A percentile compares a stretch with the other conserved stretches of the same genome.
phyloP scores from a whole-genome alignment of 2,113 vertebrate species.

The Strigops habroptila region DNA sequence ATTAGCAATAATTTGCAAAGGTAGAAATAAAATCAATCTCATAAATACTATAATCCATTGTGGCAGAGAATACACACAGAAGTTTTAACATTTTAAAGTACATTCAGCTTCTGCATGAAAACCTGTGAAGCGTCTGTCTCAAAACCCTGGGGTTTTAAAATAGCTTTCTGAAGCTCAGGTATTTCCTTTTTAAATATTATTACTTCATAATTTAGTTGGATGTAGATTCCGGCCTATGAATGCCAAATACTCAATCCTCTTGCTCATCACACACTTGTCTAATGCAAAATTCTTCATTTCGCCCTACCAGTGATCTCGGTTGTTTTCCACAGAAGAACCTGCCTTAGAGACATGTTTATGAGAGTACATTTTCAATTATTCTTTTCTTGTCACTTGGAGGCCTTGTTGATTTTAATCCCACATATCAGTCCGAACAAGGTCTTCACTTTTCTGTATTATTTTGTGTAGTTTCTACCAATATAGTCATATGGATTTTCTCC shows the following conservation, averaged over 20 bases:
- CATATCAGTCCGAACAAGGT: not conserved
- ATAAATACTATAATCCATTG: not conserved
- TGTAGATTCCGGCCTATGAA: not conserved
- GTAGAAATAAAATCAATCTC: not conserved
- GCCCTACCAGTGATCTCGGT: not conserved
- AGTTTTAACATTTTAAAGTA: not conserved
- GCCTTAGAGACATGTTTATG: not conserved
- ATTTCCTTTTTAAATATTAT: not conserved
- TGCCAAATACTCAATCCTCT: not conserved
- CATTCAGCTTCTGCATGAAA: not conserved
- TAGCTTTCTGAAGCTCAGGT: not conserved
- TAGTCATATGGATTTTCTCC: not conserved
- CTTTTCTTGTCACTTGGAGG: not conserved
- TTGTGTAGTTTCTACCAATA: not conserved
- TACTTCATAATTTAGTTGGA: not conserved
- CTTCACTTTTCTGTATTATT: not conserved
- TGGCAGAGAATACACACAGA: not conserved
- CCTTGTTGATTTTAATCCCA: not conserved
- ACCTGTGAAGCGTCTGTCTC: not conserved
- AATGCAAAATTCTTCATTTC: not conserved
- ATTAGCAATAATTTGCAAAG: not conserved
- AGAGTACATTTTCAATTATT: not conserved
- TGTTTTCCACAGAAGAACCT: not conserved
- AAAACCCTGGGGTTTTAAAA: not conserved
- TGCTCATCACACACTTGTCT: not conserved